phyloP scores from a whole-genome alignment of 2,888 invertebrate genomes.

The Atethmia centrago region DNA sequence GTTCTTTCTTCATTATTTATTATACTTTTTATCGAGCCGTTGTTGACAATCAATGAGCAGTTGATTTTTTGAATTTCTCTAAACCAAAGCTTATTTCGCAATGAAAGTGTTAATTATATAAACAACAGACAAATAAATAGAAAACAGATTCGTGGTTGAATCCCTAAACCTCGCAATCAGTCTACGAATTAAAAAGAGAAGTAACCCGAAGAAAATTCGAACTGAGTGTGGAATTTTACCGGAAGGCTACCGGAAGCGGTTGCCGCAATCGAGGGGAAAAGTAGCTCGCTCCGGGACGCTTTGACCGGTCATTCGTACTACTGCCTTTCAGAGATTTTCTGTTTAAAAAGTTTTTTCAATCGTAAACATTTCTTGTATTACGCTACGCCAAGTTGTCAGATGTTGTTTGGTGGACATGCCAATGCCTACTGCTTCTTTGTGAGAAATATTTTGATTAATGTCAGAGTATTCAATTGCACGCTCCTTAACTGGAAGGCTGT shows the following conservation, averaged over 20 bases:
- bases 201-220: slow-evolving; percentile 72
- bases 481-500: slow-evolving; percentile 2
- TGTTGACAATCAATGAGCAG: neutral
- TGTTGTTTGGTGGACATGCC: slow-evolving; percentile 38
- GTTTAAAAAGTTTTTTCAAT: slow-evolving; percentile 67
- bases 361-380: slow-evolving; percentile 62
- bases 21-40: neutral
- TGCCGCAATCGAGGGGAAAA: slow-evolving; percentile 84
- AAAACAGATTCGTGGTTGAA: slow-evolving; percentile 55
- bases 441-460: slow-evolving; percentile 20
- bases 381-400: slow-evolving; percentile 51
- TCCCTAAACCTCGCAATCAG: slow-evolving; percentile 66
- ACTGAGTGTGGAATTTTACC: slow-evolving; percentile 76
- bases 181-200: slow-evolving; percentile 71
- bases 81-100: neutral
- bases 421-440: slow-evolving; percentile 31
- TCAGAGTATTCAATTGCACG: slow-evolving; percentile 16
- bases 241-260: slow-evolving; percentile 79
- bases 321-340: slow-evolving; percentile 68
- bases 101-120: slow-evolving; percentile 23
- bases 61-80: neutral
- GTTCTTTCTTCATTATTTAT: neutral
- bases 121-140: slow-evolving; percentile 41
- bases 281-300: slow-evolving; percentile 78
- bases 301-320: slow-evolving; percentile 81